Conservation (phyloP, 2,888 invertebrate species). For the Mallateleia sp. region DNA sequence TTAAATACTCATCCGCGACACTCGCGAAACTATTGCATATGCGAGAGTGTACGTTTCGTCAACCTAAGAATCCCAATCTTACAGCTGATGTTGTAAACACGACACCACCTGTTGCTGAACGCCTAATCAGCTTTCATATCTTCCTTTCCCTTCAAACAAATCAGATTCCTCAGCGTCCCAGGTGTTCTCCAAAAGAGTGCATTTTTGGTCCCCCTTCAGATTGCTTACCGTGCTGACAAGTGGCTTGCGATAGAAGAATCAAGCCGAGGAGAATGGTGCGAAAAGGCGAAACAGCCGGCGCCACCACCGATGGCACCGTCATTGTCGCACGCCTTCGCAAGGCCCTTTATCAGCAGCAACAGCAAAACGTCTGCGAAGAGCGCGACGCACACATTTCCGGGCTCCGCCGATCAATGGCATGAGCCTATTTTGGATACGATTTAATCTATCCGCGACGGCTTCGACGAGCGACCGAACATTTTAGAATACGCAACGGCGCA, state of each 20-base stretch:
- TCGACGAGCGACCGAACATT: slow-evolving; percentile 40
- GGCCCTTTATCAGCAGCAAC: slow-evolving; percentile 55
- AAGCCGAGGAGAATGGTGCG: slow-evolving; percentile 73
- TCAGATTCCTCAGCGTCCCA: too few relatives aligned
- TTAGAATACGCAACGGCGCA: slow-evolving; percentile 73
- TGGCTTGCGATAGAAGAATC: slow-evolving; percentile 76
- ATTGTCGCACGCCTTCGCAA: slow-evolving; percentile 68
- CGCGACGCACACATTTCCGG: slow-evolving; percentile 61
- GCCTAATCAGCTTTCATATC: too few relatives aligned
- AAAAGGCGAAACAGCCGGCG: slow-evolving; percentile 78
- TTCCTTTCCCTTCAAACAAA: too few relatives aligned
- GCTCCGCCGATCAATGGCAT: slow-evolving; percentile 15
- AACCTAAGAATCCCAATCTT: too few relatives aligned
- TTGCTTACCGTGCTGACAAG: slow-evolving; percentile 80
- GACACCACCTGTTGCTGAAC: too few relatives aligned
- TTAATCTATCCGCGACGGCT: neutral
- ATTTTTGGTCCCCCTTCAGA: neutral
- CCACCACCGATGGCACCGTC: slow-evolving; percentile 73
- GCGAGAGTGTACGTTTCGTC: too few relatives aligned
- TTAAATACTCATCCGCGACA: too few relatives aligned
- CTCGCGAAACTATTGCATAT: too few relatives aligned
- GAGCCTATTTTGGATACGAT: slow-evolving; percentile 3
- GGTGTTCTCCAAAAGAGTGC: too few relatives aligned
- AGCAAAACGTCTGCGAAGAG: slow-evolving; percentile 24
- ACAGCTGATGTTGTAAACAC: too few relatives aligned